A percentile compares a stretch with the other conserved stretches of the same genome.
These are phyloP conservation scores for Syrista parreyssii DNA, from an alignment of 2,888 invertebrate species.

Conservation along the genomic window DNA sequence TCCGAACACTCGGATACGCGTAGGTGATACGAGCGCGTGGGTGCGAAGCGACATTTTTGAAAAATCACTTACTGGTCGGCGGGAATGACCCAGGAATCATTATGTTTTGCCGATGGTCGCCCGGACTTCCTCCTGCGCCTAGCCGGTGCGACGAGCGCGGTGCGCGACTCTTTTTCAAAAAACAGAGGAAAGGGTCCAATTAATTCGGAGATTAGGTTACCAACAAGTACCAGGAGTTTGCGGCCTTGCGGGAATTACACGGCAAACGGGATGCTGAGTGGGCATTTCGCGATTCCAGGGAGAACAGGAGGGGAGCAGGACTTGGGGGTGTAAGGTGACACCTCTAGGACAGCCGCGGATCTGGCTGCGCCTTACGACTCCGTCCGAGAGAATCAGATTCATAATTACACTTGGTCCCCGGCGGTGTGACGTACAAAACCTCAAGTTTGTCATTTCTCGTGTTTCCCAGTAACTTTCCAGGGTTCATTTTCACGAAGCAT, in stretches of 20 bases:
- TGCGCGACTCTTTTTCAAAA: background rate
- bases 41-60: background rate
- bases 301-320: constrained; percentile 38
- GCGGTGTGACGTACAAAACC: too few species aligned
- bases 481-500: too few species aligned
- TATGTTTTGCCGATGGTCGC: too few species aligned
- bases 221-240: constrained; percentile 28
- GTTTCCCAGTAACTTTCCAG: too few species aligned
- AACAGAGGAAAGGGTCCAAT: constrained; percentile 38
- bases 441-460: too few species aligned
- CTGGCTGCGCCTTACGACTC: constrained; percentile 54
- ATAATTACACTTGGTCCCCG: constrained; percentile 41
- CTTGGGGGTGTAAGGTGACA: constrained; percentile 58
- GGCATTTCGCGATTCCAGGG: constrained; percentile 14
- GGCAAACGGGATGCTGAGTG: constrained; percentile 2
- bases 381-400: constrained; percentile 60
- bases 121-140: too few species aligned
- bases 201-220: constrained; percentile 50
- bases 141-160: background rate
- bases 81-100: too few species aligned
- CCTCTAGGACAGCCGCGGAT: constrained; percentile 50
- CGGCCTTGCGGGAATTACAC: constrained; percentile 1
- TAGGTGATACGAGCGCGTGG: background rate
- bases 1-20: constrained; percentile 4
- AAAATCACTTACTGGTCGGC: background rate